Conservation (phyloP, 2,888 invertebrate genomes). For the Dynastes grantii region DNA sequence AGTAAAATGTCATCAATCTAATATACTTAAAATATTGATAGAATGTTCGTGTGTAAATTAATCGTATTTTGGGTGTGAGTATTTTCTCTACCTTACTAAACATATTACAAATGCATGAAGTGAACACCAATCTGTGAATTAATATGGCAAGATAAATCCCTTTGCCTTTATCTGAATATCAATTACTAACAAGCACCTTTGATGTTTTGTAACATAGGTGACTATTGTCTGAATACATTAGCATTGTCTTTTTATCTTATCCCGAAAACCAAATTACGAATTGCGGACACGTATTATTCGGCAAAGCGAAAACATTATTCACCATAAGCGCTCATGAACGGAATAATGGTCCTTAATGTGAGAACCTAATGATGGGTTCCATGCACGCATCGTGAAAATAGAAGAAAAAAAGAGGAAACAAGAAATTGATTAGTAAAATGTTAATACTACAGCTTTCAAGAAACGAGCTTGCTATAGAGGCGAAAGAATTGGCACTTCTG, state of each 20-base stretch:
- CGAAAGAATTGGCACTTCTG: conserved; percentile 42
- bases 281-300: conserved; percentile 17
- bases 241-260: conserved; percentile 15
- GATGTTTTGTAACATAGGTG: conserved; percentile 4
- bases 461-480: not conserved
- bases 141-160: not conserved
- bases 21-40: no score
- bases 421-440: conserved; percentile 6
- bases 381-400: not conserved
- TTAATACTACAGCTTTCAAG: conserved; percentile 10
- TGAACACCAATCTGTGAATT: not conserved
- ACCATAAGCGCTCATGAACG: not conserved
- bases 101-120: not conserved
- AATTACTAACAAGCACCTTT: not conserved
- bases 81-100: not conserved
- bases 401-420: not conserved
- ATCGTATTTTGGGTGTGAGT: no score
- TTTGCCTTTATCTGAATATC: not conserved
- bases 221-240: not conserved
- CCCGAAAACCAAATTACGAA: conserved; percentile 17
- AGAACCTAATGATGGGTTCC: conserved; percentile 27
- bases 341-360: conserved; percentile 30
- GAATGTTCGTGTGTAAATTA: no score
- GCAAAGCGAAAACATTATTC: not conserved
- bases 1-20: no score